Evolutionary conservation across 2,888 invertebrate species (phyloP), one percentile per base, ranked within the genome.

Genomic region (Patella depressa): DNA sequence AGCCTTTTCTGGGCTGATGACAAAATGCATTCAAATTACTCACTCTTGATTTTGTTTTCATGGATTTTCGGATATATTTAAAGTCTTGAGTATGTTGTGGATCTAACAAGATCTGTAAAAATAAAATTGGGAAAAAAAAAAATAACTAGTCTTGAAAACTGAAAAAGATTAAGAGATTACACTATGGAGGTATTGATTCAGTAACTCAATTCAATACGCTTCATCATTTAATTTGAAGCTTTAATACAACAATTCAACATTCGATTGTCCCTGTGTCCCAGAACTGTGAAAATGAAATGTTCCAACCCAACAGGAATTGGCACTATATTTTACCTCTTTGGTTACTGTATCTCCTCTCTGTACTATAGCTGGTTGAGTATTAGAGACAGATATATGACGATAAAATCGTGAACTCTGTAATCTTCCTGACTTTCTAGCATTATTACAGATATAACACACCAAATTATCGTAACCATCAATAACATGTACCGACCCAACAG

Each of bases 11-110:
- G 7, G 17, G 11, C 54, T 34, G 19, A 55, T 9, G 2, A 55
- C 29, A 55, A 72, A 53, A 24, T 17, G 19, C 29, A 17, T 4
- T 29, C 14, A 14, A 70, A 11, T 17, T 53, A 79, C 86, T 85
- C 82, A 90, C 90, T 84, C 90, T 84, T n/a, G 90, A 90, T 71
- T 88, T 88, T 34, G 89, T 89, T 77, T 88, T 90, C 86, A 90
- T 87, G 9, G 86, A 82, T 71, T 84, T 84, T 19, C 89, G 83
- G 0, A 90, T 83, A 71, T 81, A 84, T 76, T 91, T 90, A 73
- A 90, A 84, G 15, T 87, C 88, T 78, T 87, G 84, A 17, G 87
- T 78, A 79, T 90, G 90, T 73, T 89, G 88, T 17, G 89, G 86
- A 75, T 89, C 88, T 53, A 88, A 80, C 53, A 82, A 78, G 54